Base-by-base conservation (phyloP, 2,797 vertebrate species). In the Huso huso region DNA sequence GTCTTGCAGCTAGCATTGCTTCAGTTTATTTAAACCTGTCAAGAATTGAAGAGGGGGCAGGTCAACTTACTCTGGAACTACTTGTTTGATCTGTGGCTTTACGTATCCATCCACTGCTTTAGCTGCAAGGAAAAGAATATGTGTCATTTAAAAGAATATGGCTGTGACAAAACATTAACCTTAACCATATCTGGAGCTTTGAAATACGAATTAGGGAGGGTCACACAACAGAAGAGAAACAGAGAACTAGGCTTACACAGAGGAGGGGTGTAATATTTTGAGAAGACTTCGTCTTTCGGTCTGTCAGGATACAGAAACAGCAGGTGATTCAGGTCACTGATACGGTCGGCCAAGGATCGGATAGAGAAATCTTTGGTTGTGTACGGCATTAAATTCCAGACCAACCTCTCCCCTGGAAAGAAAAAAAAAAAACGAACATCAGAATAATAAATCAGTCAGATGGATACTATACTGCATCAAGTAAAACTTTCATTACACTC, bases 341-440 rank as follows among this genome's bases (percentile, higher is more conserved):
- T 88, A 69, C 95, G 94, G 81, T 98, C 95, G 0, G 95, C 95
- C 78, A 98, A 84, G 51, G 95, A 97, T 65, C 95, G 94, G 71
- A 98, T 97, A 66, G 94, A 96, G 82, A 98, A 98, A 82, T 97
- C 96, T 83, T 94, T 93, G 62, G 93, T 96, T 64, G 96, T 98
- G 77, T 97, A 98, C 64, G 96, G 95, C 90, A 97, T 87, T 79
- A 98, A 90, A 82, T 98, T 98, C 96, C 96, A 98, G 74, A 98
- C 94, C 87, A 97, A 90, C 75, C 95, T 88, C 73, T 97, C 95
- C 9, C 94, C 95, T 94, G 75, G 49, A 81, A 61, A 52, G 67
- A 82, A 52, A 79, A 77, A 73, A 81, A 9, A 69, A 7, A 63
- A 48, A 18, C 18, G 2, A 18, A 37, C 37, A 37, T 37, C 37